phyloP scores from a whole-genome alignment of 2,113 vertebrate species.

The Pelvicachromis taeniatus region DNA sequence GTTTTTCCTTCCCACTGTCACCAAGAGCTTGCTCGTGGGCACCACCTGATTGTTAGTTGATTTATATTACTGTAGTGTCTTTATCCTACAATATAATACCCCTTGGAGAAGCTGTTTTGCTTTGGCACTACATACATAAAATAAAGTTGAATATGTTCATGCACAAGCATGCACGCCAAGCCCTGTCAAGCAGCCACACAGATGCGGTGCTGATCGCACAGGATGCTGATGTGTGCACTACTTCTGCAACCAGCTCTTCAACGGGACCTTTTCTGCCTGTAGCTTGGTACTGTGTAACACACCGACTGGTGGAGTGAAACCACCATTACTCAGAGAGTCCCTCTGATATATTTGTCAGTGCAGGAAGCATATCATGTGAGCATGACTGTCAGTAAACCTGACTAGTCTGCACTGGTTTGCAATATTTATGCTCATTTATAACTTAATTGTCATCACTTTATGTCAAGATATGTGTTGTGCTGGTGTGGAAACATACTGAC shows the following conservation, averaged over 20 bases:
- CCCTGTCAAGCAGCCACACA: not conserved
- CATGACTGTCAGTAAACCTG: not conserved
- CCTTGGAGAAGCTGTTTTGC: not conserved
- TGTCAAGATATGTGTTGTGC: not conserved
- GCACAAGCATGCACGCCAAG: not conserved
- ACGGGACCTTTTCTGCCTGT: not conserved
- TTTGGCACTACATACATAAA: accelerated
- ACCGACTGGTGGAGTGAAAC: not conserved
- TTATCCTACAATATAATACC: not conserved
- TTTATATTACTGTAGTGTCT: not conserved
- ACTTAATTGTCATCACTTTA: not conserved
- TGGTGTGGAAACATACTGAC: not conserved
- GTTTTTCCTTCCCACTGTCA: not conserved
- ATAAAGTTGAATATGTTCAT: not conserved
- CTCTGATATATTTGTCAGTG: not conserved
- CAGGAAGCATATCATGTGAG: not conserved
- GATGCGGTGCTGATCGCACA: not conserved
- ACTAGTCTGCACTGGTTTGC: not conserved
- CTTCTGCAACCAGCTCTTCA: not conserved
- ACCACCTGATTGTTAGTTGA: not conserved
- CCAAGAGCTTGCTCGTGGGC: not conserved
- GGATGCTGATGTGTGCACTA: not conserved
- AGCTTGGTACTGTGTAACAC: not conserved
- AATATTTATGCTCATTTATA: not conserved
- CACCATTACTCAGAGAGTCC: not conserved